These are phyloP conservation scores for Phortica variegata DNA, from an alignment of 1,140 invertebrate genomes.

Conservation along the genomic window DNA sequence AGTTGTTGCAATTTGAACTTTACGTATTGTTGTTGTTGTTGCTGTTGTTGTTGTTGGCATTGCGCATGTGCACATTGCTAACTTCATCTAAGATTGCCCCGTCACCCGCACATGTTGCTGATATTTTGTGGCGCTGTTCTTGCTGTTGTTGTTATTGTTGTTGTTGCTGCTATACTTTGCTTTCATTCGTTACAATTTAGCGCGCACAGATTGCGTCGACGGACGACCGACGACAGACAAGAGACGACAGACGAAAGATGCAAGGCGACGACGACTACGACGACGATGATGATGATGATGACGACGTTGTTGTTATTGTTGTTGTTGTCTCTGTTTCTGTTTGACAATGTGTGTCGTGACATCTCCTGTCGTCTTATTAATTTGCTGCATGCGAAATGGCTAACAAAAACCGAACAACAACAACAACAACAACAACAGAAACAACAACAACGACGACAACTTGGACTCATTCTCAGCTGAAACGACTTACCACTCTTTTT, in stretches of 20 bases:
- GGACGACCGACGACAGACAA: background rate
- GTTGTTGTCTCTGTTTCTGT: conserved; percentile 21
- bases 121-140: no score
- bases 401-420: no score
- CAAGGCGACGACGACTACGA: background rate
- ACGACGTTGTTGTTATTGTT: conserved; percentile 17
- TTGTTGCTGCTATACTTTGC: conserved; percentile 18
- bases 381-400: conserved; percentile 30
- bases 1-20: conserved; percentile 22
- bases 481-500: no score
- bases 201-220: background rate
- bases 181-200: conserved; percentile 11
- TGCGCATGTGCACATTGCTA: conserved; percentile 23
- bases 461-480: no score
- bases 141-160: conserved; percentile 48
- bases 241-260: background rate
- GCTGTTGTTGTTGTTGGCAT: conserved; percentile 20
- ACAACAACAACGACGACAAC: no score
- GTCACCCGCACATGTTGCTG: no score
- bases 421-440: conserved; percentile 8
- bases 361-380: conserved; percentile 39
- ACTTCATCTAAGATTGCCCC: conserved; percentile 43
- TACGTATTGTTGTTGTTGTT: conserved; percentile 16
- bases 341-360: conserved; percentile 56
- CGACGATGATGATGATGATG: background rate